Evolutionary conservation across 2,113 vertebrate genomes (phyloP).

Genomic region (Tachycineta bicolor): DNA sequence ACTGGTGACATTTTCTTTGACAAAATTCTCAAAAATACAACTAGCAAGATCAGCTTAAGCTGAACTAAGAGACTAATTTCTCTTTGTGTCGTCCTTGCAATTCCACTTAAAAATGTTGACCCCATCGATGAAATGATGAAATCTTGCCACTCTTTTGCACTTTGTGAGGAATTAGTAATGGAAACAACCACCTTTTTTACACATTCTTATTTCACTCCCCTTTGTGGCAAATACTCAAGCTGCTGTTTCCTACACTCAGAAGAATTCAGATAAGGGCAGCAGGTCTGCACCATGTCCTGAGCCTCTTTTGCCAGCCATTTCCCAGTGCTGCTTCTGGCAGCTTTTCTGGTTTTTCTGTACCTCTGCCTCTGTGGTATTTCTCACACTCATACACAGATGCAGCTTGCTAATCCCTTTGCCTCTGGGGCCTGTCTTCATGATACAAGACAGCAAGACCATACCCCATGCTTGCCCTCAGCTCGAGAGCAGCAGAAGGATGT

Average conservation of each 20-base stretch:
- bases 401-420: background rate
- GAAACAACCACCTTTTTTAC: background rate
- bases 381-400: background rate
- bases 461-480: background rate
- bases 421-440: background rate
- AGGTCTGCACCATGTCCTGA: background rate
- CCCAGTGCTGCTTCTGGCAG: background rate
- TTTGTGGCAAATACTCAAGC: background rate
- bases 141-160: background rate
- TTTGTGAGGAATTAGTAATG: background rate
- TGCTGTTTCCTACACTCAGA: background rate
- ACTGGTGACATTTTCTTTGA: constrained; percentile 17
- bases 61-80: constrained; percentile 16
- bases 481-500: background rate
- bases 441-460: background rate
- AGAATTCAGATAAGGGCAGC: background rate
- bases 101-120: background rate
- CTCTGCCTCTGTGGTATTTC: background rate
- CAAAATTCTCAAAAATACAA: constrained; percentile 37
- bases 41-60: constrained; percentile 6
- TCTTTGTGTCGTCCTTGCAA: background rate
- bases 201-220: background rate
- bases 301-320: background rate
- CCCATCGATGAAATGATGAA: background rate
- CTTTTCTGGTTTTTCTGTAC: background rate